phyloP scores from a whole-genome alignment of 2,888 invertebrate genomes.

The Eupithecia exiguata region DNA sequence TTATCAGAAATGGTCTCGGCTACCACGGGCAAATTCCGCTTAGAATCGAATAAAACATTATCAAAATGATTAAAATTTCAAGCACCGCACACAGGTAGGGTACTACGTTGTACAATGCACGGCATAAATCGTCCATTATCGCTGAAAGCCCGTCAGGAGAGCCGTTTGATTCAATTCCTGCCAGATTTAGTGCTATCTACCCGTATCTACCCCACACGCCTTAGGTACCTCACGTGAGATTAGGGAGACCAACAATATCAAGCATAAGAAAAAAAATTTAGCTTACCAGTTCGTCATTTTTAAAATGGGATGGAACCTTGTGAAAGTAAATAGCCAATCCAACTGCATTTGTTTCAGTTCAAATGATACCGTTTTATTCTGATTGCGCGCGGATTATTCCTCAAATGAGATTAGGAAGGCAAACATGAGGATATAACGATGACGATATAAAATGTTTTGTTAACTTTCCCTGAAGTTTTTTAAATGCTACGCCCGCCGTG shows the following conservation, averaged over 20 bases:
- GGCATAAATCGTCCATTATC: slow-evolving; percentile 76
- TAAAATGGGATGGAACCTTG: background rate
- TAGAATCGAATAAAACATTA: slow-evolving; percentile 11
- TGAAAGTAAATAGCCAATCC: background rate
- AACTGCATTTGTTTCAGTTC: background rate
- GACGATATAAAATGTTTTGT: no score
- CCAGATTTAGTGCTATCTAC: slow-evolving; percentile 47
- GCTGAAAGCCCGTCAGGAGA: slow-evolving; percentile 62
- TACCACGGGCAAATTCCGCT: background rate
- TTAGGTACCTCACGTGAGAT: slow-evolving; percentile 27
- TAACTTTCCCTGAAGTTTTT: no score
- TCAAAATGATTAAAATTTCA: slow-evolving; percentile 32
- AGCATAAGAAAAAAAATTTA: slow-evolving; percentile 4
- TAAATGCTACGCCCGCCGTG: background rate
- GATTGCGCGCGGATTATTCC: background rate
- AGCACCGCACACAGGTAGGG: slow-evolving; percentile 40
- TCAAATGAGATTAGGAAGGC: background rate
- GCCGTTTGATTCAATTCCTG: slow-evolving; percentile 77
- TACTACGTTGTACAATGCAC: slow-evolving; percentile 60
- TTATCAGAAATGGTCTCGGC: background rate
- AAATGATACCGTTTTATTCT: background rate
- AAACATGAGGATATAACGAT: no score
- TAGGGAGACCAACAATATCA: slow-evolving; percentile 14
- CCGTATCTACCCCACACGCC: slow-evolving; percentile 40
- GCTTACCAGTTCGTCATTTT: background rate